Conservation (phyloP, 2,113 vertebrate genomes). For the Pollimyrus isidori region DNA sequence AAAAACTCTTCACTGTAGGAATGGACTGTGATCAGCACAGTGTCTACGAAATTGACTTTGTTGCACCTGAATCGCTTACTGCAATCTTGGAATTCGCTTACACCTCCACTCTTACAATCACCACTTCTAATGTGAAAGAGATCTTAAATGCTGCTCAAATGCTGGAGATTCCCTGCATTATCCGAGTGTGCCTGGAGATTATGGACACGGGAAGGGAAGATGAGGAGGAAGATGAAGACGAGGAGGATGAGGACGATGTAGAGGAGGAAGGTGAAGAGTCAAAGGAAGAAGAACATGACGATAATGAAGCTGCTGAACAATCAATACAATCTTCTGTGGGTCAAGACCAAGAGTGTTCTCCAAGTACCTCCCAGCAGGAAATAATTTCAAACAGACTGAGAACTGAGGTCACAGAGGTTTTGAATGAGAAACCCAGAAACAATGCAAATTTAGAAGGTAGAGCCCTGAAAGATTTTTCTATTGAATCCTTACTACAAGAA, state of each 20-base stretch:
- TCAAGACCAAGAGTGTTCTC: conserved; percentile 64
- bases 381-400: conserved; percentile 60
- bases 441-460: conserved; percentile 50
- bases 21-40: conserved; percentile 69
- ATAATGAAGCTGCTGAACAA: conserved; percentile 69
- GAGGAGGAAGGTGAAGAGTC: conserved; percentile 74
- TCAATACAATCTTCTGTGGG: conserved; percentile 47
- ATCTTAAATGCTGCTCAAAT: conserved; percentile 86
- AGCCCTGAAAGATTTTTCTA: conserved; percentile 86
- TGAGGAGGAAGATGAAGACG: conserved; percentile 54
- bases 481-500: conserved; percentile 86
- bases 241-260: conserved; percentile 62
- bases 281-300: conserved; percentile 58
- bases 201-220: conserved; percentile 75
- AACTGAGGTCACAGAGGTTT: conserved; percentile 46
- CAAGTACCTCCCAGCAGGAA: conserved; percentile 74
- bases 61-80: conserved; percentile 85
- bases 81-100: conserved; percentile 98
- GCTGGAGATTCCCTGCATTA: conserved; percentile 92
- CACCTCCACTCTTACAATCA: conserved; percentile 94
- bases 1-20: conserved; percentile 92
- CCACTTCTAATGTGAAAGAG: conserved; percentile 84
- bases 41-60: conserved; percentile 94
- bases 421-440: conserved; percentile 20
- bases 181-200: conserved; percentile 93